Conservation (phyloP, 2,888 invertebrate genomes). For the Chrysotoxum bicinctum region DNA sequence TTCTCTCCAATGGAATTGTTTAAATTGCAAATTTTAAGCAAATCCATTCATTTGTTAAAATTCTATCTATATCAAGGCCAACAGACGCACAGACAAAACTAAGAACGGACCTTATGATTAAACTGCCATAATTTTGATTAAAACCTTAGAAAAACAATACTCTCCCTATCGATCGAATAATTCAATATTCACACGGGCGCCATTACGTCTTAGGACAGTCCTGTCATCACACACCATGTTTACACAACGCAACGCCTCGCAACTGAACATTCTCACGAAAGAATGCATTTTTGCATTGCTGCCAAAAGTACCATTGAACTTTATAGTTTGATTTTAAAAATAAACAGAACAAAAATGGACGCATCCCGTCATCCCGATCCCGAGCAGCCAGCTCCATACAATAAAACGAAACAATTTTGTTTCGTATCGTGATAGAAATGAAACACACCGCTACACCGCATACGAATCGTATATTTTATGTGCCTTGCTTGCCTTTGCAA, state of each 20-base stretch:
- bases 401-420: not conserved
- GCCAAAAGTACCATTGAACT: conserved; percentile 70
- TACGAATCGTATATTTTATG: not conserved
- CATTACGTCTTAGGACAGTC: not conserved
- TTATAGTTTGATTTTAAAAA: conserved; percentile 55
- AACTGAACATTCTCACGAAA: not conserved
- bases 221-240: not conserved
- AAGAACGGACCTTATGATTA: too few relatives aligned
- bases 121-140: too few relatives aligned
- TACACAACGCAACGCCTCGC: not conserved
- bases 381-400: not conserved
- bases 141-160: too few relatives aligned
- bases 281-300: conserved; percentile 51
- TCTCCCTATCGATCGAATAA: too few relatives aligned
- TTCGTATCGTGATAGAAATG: not conserved
- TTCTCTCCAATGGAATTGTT: too few relatives aligned
- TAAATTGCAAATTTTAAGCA: too few relatives aligned
- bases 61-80: too few relatives aligned
- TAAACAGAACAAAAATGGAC: conserved; percentile 11
- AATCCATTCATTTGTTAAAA: too few relatives aligned
- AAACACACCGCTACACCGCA: not conserved
- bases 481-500: conserved; percentile 40
- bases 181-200: not conserved
- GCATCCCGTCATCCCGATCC: too few relatives aligned
- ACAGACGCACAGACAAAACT: too few relatives aligned